Evolutionary conservation across 2,797 vertebrate genomes (phyloP), one percentile per base, ranked within the genome.

Genomic region (Champsocephalus gunnari): DNA sequence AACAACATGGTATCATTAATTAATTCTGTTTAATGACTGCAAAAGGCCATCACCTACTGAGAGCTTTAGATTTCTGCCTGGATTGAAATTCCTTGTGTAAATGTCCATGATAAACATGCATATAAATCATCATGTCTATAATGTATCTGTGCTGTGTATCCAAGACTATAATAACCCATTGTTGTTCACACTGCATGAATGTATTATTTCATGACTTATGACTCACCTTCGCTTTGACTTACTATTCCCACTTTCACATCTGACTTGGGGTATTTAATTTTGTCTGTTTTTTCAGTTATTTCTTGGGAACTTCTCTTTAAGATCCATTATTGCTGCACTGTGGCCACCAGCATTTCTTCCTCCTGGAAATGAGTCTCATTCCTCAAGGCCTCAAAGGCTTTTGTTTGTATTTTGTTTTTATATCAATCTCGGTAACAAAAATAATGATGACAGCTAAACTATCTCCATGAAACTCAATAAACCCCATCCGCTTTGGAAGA

Each of bases 11-110:
- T 24, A 19, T 45, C 19, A 57, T 53, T 64, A 24, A 66, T 57
- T 57, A 12, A 68, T 10, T 59, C 8, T 71, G 54, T 55, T 55
- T 19, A 55, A 71, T 61, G 19, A 38, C 51, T 65, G 16, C 12
- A 48, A 3, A 77, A 5, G 45, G 38, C 24, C 51, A 74, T 48
- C 73, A 17, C 17, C 11, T 16, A 12, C 57, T 28, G 28, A 57
- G 14, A 45, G 12, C 4, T 41, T 9, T 9, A 44, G 12, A 14
- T 43, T 53, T 47, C 1, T 34, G 5, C 24, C 21, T 62, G 17
- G 0, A 70, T 55, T 45, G 3, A 21, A 49, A 64, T 56, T 41
- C 17, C 7, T 57, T 21, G 47, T 0, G 14, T 51, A 48, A 5
- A 19, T 49, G 17, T 34, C 10, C 24, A 3, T 4, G 11, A 49